These are phyloP conservation scores for Gallinago nigripennis DNA, from an alignment of 2,797 vertebrate species.

Conservation along the genomic window DNA sequence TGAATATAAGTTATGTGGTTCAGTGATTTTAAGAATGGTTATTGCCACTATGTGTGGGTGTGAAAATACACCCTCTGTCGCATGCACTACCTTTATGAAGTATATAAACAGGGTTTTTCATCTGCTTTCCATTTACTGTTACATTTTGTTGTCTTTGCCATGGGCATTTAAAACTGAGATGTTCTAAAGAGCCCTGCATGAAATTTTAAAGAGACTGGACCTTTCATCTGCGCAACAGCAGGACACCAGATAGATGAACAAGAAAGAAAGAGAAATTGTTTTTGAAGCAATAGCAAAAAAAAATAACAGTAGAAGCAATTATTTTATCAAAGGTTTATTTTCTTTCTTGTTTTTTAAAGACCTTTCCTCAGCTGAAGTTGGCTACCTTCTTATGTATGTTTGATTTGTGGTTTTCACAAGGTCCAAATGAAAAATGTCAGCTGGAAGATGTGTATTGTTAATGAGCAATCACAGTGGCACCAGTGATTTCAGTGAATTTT, in stretches of 20 bases:
- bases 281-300: constrained; percentile 73
- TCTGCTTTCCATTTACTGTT: constrained; percentile 73
- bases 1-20: neutral
- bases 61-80: neutral
- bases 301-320: constrained; percentile 79
- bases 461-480: constrained; percentile 53
- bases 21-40: neutral
- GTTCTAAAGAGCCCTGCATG: constrained; percentile 78
- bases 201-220: constrained; percentile 80
- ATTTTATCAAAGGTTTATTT: constrained; percentile 78
- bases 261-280: constrained; percentile 73
- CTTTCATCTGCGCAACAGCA: constrained; percentile 78
- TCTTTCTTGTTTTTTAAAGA: constrained; percentile 58
- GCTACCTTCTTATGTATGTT: constrained; percentile 64
- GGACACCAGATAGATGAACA: constrained; percentile 72
- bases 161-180: constrained; percentile 76
- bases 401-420: constrained; percentile 68
- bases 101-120: constrained; percentile 69
- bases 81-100: neutral
- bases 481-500: constrained; percentile 39
- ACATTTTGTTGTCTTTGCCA: constrained; percentile 80
- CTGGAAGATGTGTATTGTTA: constrained; percentile 69
- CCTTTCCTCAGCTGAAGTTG: constrained; percentile 65
- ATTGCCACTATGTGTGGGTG: neutral
- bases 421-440: constrained; percentile 60